Percentiles rank a stretch among this genome's conserved stretches.
Evolutionary conservation across 2,113 vertebrate genomes (phyloP).

Genomic region (Archocentrus centrarchus): DNA sequence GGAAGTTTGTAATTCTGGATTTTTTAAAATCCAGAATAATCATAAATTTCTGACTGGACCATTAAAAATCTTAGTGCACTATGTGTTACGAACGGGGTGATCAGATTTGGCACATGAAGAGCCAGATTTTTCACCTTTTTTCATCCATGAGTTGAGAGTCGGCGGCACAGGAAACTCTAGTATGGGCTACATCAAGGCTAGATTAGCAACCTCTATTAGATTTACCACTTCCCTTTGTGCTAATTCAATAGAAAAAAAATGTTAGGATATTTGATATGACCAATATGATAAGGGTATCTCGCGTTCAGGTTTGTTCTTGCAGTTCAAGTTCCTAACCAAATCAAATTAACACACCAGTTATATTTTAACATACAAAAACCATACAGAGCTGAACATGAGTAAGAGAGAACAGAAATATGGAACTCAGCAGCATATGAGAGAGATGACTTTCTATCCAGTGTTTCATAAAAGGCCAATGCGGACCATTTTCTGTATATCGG

Average conservation of each 20-base stretch:
- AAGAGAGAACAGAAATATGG: too few relatives aligned
- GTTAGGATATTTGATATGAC: neutral
- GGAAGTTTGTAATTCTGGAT: neutral
- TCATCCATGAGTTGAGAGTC: neutral
- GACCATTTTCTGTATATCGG: neutral
- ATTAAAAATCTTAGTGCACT: too few relatives aligned
- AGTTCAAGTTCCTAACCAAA: neutral
- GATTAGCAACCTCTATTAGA: neutral
- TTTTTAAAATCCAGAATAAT: neutral
- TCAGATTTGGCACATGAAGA: too few relatives aligned
- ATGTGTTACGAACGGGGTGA: too few relatives aligned
- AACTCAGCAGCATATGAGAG: neutral
- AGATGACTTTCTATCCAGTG: neutral
- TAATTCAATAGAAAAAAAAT: neutral
- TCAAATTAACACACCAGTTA: neutral
- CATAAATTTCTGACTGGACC: too few relatives aligned
- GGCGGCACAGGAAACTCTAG: neutral
- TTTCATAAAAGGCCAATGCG: constrained; percentile 4
- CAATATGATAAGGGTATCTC: neutral
- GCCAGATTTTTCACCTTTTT: too few relatives aligned
- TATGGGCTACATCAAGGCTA: neutral
- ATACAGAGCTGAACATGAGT: neutral
- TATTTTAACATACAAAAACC: neutral
- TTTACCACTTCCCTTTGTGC: neutral
- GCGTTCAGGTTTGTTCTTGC: neutral